These are phyloP conservation scores for Notiomystis cincta DNA, from an alignment of 2,113 vertebrate genomes.

Conservation along the genomic window DNA sequence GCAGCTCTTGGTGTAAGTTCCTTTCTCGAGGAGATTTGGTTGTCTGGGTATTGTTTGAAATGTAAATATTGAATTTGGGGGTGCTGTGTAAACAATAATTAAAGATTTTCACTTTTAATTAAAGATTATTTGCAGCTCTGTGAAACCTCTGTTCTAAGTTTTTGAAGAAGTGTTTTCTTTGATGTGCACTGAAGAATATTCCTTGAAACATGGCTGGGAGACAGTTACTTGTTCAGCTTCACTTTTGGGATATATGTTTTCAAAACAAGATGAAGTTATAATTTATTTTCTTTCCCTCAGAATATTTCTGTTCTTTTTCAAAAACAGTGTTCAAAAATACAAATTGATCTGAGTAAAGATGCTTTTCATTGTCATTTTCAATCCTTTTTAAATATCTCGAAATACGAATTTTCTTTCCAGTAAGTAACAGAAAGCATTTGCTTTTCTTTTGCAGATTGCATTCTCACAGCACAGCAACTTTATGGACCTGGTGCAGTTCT, in stretches of 20 bases:
- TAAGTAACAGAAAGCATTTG: slow-evolving; percentile 32
- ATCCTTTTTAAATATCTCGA: neutral
- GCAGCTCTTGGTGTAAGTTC: slow-evolving; percentile 52
- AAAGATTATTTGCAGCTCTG: neutral
- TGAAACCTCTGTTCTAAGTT: neutral
- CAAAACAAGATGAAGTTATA: neutral
- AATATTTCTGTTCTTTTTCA: neutral
- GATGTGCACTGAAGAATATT: neutral
- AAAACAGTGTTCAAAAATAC: neutral
- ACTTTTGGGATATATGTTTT: neutral
- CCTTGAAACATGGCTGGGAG: neutral
- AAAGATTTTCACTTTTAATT: neutral
- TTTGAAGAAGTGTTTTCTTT: neutral
- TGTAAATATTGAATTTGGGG: neutral
- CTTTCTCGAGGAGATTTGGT: neutral
- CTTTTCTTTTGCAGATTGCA: slow-evolving; percentile 85
- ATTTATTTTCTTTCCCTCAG: neutral
- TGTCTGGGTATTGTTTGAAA: neutral
- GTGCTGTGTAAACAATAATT: neutral
- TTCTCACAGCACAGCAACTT: slow-evolving; percentile 99
- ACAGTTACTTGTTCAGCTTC: neutral
- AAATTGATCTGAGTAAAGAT: neutral
- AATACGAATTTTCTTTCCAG: neutral
- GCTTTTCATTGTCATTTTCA: neutral
- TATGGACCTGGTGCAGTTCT: slow-evolving; percentile 99